Percentiles rank a stretch among this genome's conserved stretches.
Evolutionary conservation across 2,888 invertebrate species (phyloP).

Genomic region (Aphrophora alni): DNA sequence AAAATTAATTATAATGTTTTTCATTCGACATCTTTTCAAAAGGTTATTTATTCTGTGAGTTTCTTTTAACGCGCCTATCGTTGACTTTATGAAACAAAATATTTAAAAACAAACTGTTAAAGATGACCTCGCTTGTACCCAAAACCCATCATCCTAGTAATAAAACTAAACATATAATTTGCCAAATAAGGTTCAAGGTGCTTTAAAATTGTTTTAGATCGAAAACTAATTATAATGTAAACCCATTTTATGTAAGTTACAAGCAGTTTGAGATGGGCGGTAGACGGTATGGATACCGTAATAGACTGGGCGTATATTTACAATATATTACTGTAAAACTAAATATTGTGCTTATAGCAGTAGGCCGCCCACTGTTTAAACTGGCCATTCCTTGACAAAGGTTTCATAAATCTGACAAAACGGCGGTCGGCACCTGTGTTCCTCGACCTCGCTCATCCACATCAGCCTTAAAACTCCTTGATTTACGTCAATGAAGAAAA

Average conservation of each 20-base stretch:
- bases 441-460: too few species aligned
- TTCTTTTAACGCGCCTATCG: too few species aligned
- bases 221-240: not conserved
- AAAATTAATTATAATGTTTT: too few species aligned
- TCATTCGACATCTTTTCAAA: too few species aligned
- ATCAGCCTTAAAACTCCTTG: not conserved
- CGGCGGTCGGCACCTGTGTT: not conserved
- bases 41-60: too few species aligned
- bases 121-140: too few species aligned
- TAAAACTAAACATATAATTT: not conserved
- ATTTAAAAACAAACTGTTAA: too few species aligned
- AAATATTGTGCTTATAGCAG: not conserved
- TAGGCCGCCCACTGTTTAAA: not conserved
- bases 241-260: not conserved
- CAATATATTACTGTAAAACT: not conserved
- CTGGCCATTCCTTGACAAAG: not conserved
- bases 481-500: not conserved
- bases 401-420: not conserved
- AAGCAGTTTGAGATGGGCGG: not conserved
- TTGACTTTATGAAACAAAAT: too few species aligned
- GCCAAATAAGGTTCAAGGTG: too few species aligned
- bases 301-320: not conserved
- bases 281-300: not conserved
- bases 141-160: too few species aligned
- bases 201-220: not conserved